Percentiles rank a stretch among this genome's conserved stretches.
Evolutionary conservation across 1,140 invertebrate species (phyloP).

Genomic region (Bombyx mandarina): DNA sequence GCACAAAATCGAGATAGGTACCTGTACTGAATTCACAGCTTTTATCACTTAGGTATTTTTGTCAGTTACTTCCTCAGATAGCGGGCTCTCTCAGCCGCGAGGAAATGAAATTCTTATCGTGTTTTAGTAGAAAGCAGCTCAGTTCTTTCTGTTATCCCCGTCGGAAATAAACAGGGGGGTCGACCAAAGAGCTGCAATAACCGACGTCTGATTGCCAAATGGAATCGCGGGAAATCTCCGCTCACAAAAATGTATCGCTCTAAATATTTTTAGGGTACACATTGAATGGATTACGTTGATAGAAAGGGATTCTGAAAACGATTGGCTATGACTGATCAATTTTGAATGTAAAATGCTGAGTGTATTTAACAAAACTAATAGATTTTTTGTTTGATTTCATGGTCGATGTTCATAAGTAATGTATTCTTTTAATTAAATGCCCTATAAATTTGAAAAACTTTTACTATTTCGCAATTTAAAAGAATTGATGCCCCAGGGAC

Average conservation of each 20-base stretch:
- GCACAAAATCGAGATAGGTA: slow-evolving; percentile 29
- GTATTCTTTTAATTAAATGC: no score
- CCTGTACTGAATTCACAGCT: slow-evolving; percentile 53
- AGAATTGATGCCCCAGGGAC: no score
- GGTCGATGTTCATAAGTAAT: no score
- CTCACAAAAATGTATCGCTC: slow-evolving; percentile 19
- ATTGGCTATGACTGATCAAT: no score
- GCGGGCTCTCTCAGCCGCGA: slow-evolving; percentile 52
- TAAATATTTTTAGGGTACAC: slow-evolving; percentile 20
- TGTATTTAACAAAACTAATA: no score
- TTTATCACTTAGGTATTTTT: slow-evolving; percentile 68
- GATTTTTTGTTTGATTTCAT: no score
- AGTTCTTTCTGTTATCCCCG: slow-evolving; percentile 61
- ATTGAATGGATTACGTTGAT: slow-evolving; percentile 6
- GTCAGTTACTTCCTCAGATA: slow-evolving; percentile 61
- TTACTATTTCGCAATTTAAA: not conserved
- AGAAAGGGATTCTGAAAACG: not conserved
- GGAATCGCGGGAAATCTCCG: slow-evolving; percentile 46
- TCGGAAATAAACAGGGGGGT: slow-evolving; percentile 59
- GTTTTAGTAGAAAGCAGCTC: slow-evolving; percentile 50
- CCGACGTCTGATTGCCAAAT: slow-evolving; percentile 57
- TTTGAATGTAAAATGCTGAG: no score
- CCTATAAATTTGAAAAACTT: no score
- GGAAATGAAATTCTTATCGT: slow-evolving; percentile 71
- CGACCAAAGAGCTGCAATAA: slow-evolving; percentile 43